Base-by-base conservation (phyloP, 2,113 vertebrate species). In the Centropus unirufus region DNA sequence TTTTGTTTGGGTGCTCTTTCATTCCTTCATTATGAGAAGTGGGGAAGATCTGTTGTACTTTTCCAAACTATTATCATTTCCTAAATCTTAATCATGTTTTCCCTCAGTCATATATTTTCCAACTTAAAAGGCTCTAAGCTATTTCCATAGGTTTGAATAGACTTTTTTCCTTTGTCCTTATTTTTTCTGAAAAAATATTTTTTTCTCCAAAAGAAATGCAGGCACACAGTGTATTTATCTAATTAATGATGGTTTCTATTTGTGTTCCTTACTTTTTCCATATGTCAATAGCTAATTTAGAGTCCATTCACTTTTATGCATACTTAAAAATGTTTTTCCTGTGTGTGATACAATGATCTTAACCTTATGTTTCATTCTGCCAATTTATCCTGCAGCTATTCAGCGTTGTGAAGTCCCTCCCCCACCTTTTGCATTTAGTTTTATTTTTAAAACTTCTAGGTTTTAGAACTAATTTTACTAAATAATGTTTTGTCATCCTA, bases 121-220 rank as follows among this genome's bases (percentile, higher is more conserved):
- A 68, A 79, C 58, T 83, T 88, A 88, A 92, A 93, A 80, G 49
- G 23, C 18, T 76, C 54, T 79, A 64, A 85, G n/a, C 67, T 85
- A 44, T 85, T 88, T 79, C 47, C 40, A 44, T 42, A 55, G 23
- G 44, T 94, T 88, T 88, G 29, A 94, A 64, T 8, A 52, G 47
- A 67, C 26, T 57, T 77, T 32, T 8, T 90, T 76, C 12, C 22
- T 82, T 90, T 95, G 54, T 83, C 82, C 36, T 8, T 52, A 61
- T 24, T 7, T 92, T 85, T 29, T 29, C 68, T 32, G 30, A 2
- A 11, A 40, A 58, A 87, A 4, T 46, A 46, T 6, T 11, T 24
- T 32, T 51, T 64, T 29, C 32, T 77, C 34, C 67, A 40, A 81
- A 88, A 68, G 86, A 90, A 83, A 34, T 1, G 0, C 83, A 40